A percentile compares a stretch with the other conserved stretches of the same genome.
Evolutionary conservation across 1,140 invertebrate genomes (phyloP).

Genomic region (Bombus superbus): DNA sequence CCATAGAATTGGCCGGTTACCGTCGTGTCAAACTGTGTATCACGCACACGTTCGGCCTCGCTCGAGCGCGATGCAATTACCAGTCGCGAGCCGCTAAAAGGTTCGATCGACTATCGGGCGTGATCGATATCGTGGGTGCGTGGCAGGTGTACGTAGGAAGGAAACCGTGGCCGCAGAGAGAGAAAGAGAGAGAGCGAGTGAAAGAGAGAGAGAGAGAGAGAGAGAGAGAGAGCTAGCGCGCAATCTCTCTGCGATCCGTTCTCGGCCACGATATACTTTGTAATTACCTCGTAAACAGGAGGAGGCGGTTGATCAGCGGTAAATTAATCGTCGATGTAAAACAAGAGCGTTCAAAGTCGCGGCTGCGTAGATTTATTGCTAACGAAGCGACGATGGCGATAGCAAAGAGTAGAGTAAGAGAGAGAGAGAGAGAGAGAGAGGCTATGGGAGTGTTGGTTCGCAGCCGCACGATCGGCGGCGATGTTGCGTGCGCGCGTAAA

Average conservation of each 20-base stretch:
- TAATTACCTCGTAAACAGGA: conserved; percentile 3
- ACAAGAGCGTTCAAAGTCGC: conserved; percentile 18
- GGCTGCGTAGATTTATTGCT: not conserved
- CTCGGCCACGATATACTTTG: not conserved
- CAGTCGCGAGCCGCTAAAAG: not conserved
- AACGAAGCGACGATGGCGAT: not conserved
- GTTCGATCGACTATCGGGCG: not conserved
- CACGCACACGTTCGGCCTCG: not conserved
- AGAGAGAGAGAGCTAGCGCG: not conserved
- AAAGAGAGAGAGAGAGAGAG: not conserved
- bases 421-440: too few species aligned
- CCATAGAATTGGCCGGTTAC: not conserved
- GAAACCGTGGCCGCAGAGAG: not conserved
- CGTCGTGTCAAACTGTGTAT: not conserved
- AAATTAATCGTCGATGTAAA: conserved; percentile 9
- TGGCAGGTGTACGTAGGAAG: not conserved
- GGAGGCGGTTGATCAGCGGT: not conserved
- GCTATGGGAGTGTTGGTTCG: not conserved
- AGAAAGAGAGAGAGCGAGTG: not conserved
- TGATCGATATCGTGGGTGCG: conserved; percentile 2
- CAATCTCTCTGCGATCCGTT: not conserved
- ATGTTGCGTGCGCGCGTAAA: not conserved
- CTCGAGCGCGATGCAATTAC: not conserved
- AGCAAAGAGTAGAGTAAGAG: not conserved
- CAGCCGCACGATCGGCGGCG: not conserved